Percentiles rank a stretch among this genome's conserved stretches.
Conservation (phyloP, 1,140 invertebrate genomes). For the Bactericera cockerelli region DNA sequence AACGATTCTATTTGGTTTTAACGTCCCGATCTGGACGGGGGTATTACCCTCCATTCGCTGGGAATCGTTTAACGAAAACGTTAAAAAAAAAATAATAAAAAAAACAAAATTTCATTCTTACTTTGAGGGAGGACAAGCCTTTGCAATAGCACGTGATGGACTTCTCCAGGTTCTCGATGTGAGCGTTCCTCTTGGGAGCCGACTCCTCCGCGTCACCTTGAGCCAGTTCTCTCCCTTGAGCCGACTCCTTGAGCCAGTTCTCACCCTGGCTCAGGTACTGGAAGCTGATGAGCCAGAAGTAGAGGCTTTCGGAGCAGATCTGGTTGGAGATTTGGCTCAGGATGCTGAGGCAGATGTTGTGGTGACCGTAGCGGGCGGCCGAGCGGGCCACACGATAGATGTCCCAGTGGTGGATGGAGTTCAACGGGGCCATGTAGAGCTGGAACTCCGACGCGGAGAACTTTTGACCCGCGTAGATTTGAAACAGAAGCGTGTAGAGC, state of each 20-base stretch:
- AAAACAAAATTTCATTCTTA: too few species aligned
- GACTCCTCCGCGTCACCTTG: too few species aligned
- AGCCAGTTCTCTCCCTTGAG: background rate
- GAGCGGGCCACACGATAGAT: constrained; percentile 74
- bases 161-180: constrained; percentile 41
- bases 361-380: constrained; percentile 64
- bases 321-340: constrained; percentile 31
- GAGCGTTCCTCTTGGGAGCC: constrained; percentile 14
- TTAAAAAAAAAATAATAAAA: too few species aligned
- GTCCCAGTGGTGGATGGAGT: constrained; percentile 44
- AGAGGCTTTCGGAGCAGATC: constrained; percentile 74
- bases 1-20: too few species aligned
- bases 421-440: background rate
- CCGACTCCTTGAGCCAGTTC: constrained; percentile 21
- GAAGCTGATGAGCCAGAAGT: constrained; percentile 76
- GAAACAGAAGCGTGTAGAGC: constrained; percentile 65
- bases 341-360: constrained; percentile 49
- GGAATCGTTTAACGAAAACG: too few species aligned
- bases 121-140: constrained; percentile 53
- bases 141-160: constrained; percentile 44
- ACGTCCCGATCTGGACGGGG: too few species aligned
- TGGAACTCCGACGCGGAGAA: constrained; percentile 23
- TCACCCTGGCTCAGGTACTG: constrained; percentile 42
- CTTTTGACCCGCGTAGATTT: constrained; percentile 45
- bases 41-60: too few species aligned